Evolutionary conservation across 37 sponge, comb jelly and placozoan species (phyloP).

Genomic region (Aplysina aerophoba): DNA sequence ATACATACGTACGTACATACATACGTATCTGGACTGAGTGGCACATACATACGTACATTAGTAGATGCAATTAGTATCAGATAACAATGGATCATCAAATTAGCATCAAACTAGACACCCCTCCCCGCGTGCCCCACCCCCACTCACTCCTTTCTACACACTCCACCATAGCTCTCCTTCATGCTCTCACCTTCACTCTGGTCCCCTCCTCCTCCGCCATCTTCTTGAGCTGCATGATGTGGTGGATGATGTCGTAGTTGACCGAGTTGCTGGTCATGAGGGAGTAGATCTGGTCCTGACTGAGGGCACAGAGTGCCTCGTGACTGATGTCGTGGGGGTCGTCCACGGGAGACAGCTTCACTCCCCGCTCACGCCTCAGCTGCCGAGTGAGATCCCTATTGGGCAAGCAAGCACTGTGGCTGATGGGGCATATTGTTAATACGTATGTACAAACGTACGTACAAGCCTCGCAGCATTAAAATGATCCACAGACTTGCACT

Average conservation of each 20-base stretch:
- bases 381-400: conserved; percentile 16
- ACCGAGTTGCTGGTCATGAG: conserved; percentile 74
- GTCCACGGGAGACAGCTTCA: neutral
- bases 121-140: too few relatives aligned
- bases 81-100: too few relatives aligned
- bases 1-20: neutral
- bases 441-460: neutral
- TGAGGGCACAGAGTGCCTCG: conserved; percentile 63
- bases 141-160: neutral
- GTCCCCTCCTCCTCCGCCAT: neutral
- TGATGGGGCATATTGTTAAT: conserved; percentile 10
- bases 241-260: conserved; percentile 75
- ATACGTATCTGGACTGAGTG: neutral
- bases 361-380: neutral
- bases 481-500: too few relatives aligned
- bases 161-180: neutral
- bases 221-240: conserved; percentile 50
- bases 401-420: neutral
- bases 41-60: neutral
- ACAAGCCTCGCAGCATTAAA: too few relatives aligned
- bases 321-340: conserved; percentile 38
- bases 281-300: conserved; percentile 57
- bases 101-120: too few relatives aligned
- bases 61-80: too few relatives aligned
- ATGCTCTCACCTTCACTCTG: neutral